Evolutionary conservation across 2,888 invertebrate species (phyloP), one percentile per base, ranked within the genome.

Genomic region (Gisinianus flammeolus): DNA sequence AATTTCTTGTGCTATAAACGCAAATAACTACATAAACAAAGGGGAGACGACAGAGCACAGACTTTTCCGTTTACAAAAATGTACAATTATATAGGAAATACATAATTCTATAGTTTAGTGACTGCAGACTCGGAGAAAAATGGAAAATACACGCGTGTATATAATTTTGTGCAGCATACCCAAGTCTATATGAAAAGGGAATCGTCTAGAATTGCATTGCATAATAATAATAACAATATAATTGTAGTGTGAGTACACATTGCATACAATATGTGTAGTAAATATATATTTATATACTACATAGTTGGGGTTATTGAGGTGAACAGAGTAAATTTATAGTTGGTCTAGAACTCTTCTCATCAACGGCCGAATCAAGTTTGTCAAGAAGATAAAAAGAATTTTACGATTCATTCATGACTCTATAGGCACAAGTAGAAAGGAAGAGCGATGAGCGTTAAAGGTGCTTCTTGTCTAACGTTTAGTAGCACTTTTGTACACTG

Each of bases 301-400:
- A 44, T 44, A 44, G 44, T 19, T 62, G 62, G 2, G 54, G 12
- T 24, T 62, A 26, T 62, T 28, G 26, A 26, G 28, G 62, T 28
- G 62, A 62, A 62, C 8, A 12, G 62, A 62, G 26, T 28, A 62
- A 62, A 62, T 24, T 62, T 62, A 62, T 58, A 58, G 58, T 24
- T 62, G 22, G 22, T 62, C 12, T 22, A 2, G 22, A 58, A 58
- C 54, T 31, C 44, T 22, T 33, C 52, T 69, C 64, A 71, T 76
- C 69, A 62, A 56, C 54, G 54, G 26, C 58, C 69, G 76, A 81
- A 80, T 82, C 81, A 80, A 80, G 80, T 82, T 79, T 80, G 81
- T 79, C 81, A 82, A 80, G 80, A 75, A 69, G 78, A 82, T 82
- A 82, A 80, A 82, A 79, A 79, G 74, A 79, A 75, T 80, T 82